Evolutionary conservation across 2,888 invertebrate genomes (phyloP).

Genomic region (Melanostoma mellinum): DNA sequence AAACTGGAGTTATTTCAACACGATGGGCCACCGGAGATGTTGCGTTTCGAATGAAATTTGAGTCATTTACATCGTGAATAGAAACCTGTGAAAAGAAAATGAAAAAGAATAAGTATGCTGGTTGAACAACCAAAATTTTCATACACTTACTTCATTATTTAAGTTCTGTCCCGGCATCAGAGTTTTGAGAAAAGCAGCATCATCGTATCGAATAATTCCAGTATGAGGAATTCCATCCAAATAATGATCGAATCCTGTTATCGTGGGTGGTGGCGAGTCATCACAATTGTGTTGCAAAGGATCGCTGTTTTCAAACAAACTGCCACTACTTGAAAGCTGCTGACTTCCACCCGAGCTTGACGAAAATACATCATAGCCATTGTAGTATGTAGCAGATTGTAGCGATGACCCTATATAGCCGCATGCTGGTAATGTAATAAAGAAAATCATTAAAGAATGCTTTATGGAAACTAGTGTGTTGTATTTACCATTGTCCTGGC

Average conservation of each 20-base stretch:
- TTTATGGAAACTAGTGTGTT: no score
- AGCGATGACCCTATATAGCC: slow-evolving; percentile 73
- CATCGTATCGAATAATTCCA: slow-evolving; percentile 81
- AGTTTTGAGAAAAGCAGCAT: slow-evolving; percentile 80
- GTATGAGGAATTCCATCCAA: slow-evolving; percentile 81
- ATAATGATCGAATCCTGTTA: slow-evolving; percentile 80
- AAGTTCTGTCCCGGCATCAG: slow-evolving; percentile 82
- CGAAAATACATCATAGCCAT: slow-evolving; percentile 80
- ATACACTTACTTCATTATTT: slow-evolving; percentile 80
- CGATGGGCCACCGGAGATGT: slow-evolving; percentile 80
- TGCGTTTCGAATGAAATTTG: slow-evolving; percentile 80
- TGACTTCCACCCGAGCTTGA: slow-evolving; percentile 69
- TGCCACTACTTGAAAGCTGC: slow-evolving; percentile 73
- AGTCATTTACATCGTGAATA: slow-evolving; percentile 82
- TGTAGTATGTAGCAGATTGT: slow-evolving; percentile 79
- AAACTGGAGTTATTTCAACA: slow-evolving; percentile 81
- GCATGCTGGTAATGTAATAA: slow-evolving; percentile 30
- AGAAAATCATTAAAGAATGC: neutral
- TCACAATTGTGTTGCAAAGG: slow-evolving; percentile 80
- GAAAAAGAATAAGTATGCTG: neutral
- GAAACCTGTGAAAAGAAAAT: slow-evolving; percentile 77
- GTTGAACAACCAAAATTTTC: neutral
- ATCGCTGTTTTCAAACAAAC: slow-evolving; percentile 75
- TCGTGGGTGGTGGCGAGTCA: slow-evolving; percentile 81
- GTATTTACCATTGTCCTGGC: slow-evolving; percentile 62